These are phyloP conservation scores for Camponotus floridanus DNA, from an alignment of 1,140 invertebrate genomes.

Conservation along the genomic window DNA sequence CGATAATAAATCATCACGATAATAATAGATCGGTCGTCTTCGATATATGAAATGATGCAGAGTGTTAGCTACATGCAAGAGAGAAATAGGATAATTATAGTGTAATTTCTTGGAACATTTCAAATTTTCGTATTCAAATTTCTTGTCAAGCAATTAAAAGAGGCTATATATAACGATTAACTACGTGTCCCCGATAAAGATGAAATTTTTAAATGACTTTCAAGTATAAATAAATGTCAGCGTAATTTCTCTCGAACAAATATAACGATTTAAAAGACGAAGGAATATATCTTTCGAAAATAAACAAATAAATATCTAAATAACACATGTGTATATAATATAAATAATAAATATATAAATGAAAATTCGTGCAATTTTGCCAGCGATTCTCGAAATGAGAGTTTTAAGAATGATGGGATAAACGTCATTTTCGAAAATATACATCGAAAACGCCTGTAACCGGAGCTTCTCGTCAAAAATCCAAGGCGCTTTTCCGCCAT, in stretches of 20 bases:
- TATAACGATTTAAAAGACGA: background rate
- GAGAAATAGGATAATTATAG: constrained; percentile 48
- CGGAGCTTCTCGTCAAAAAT: constrained; percentile 39
- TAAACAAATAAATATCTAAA: background rate
- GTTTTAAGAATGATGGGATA: background rate
- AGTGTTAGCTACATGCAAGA: constrained; percentile 15
- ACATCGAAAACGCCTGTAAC: constrained; percentile 18
- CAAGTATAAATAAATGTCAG: background rate
- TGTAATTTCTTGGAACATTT: constrained; percentile 75
- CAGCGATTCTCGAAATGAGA: background rate
- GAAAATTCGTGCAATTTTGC: too few relatives aligned
- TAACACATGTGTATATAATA: too few relatives aligned
- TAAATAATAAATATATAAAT: too few relatives aligned
- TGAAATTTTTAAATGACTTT: background rate
- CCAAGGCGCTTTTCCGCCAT: constrained; percentile 17
- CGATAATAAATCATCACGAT: constrained; percentile 71
- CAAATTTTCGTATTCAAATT: constrained; percentile 32
- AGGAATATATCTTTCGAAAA: background rate
- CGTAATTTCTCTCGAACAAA: background rate
- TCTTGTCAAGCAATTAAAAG: constrained; percentile 37
- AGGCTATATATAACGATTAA: constrained; percentile 61
- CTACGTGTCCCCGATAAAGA: constrained; percentile 19
- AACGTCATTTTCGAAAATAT: constrained; percentile 12
- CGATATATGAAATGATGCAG: constrained; percentile 41
- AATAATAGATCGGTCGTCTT: constrained; percentile 74